Evolutionary conservation across 2,888 invertebrate genomes (phyloP).

Genomic region (Eledone cirrhosa): DNA sequence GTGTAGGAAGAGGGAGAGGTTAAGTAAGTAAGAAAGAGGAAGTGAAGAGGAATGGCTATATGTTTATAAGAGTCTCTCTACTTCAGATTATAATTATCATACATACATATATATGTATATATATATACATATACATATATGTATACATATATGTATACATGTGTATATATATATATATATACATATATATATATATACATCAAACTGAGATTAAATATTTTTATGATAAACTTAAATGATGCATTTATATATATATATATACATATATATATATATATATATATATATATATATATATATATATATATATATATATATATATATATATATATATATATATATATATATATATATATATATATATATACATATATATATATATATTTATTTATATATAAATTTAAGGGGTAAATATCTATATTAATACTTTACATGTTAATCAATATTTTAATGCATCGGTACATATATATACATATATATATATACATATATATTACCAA

Average conservation of each 20-base stretch:
- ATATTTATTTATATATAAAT: no score
- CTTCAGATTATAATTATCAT: no score
- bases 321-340: not conserved
- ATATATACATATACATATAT: not conserved
- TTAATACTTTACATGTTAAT: no score
- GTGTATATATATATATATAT: not conserved
- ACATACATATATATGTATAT: not conserved
- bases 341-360: conserved; percentile 2
- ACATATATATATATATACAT: not conserved
- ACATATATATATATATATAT: not conserved
- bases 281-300: conserved; percentile 6
- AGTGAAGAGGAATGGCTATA: no score
- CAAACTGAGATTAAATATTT: not conserved
- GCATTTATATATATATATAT: conserved; percentile 1
- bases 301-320: conserved; percentile 2
- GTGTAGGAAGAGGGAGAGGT: no score
- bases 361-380: not conserved
- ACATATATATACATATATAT: not conserved
- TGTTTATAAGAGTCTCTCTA: no score
- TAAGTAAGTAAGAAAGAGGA: no score
- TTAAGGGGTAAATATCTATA: no score
- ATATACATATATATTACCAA: no score
- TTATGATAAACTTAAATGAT: no score
- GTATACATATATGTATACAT: not conserved
- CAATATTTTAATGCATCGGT: no score